Conservation (phyloP, 2,888 invertebrate genomes). For the Leptopilina drosophilae region DNA sequence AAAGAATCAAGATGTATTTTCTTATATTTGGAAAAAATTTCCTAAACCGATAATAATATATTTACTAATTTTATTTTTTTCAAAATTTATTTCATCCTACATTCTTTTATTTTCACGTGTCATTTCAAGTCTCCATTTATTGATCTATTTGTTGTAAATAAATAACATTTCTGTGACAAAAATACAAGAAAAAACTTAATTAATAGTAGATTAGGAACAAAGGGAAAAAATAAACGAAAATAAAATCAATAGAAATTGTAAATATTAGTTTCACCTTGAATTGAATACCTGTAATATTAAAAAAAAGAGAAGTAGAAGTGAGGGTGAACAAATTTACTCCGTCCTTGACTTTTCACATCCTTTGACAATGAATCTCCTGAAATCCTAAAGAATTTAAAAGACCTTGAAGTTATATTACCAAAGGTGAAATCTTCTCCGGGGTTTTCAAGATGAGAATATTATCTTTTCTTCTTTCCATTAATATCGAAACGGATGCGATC, state of each 20-base stretch:
- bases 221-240: not conserved
- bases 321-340: conserved; percentile 2
- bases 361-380: conserved; percentile 30
- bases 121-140: too few species aligned
- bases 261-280: not conserved
- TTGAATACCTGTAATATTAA: not conserved
- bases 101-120: too few species aligned
- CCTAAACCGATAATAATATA: too few species aligned
- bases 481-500: conserved; percentile 11
- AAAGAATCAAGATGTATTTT: not conserved
- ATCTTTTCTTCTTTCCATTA: conserved; percentile 31
- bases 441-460: conserved; percentile 32
- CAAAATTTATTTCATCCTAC: not conserved
- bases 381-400: conserved; percentile 33
- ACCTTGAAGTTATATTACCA: conserved; percentile 24
- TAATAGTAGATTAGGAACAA: too few species aligned
- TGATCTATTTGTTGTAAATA: not conserved
- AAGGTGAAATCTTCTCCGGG: conserved; percentile 29
- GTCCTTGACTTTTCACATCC: conserved; percentile 30
- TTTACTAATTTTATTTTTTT: not conserved
- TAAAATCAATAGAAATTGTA: not conserved
- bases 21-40: too few species aligned
- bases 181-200: too few species aligned
- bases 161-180: not conserved
- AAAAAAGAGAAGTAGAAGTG: not conserved